phyloP scores from a whole-genome alignment of 2,797 vertebrate genomes.

The Pangasius krempfi region DNA sequence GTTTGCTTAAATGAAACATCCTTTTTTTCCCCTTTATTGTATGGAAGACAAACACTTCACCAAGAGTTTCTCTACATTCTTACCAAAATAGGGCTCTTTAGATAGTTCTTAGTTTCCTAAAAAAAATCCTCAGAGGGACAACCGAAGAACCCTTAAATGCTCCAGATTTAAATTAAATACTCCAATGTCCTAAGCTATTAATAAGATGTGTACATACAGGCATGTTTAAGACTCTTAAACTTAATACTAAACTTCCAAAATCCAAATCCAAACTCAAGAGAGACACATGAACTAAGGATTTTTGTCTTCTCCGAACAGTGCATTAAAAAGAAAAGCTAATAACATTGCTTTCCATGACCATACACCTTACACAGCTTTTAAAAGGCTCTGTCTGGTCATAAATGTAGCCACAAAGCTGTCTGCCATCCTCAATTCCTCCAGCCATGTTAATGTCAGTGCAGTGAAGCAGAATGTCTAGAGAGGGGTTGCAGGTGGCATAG shows the following conservation, averaged over 20 bases:
- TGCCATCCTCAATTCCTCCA: slow-evolving; percentile 54
- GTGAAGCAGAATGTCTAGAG: slow-evolving; percentile 46
- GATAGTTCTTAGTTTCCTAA: background rate
- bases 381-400: background rate
- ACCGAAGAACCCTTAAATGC: background rate
- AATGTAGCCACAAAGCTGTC: slow-evolving; percentile 40
- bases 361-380: background rate
- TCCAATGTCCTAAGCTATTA: background rate
- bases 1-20: background rate
- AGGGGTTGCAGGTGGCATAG: slow-evolving; percentile 58
- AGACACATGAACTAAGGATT: background rate
- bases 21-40: background rate
- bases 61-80: background rate
- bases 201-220: background rate
- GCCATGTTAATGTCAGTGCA: slow-evolving; percentile 41
- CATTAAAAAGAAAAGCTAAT: slow-evolving; percentile 5
- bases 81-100: background rate
- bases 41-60: background rate
- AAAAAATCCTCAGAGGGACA: background rate
- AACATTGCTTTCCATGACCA: background rate
- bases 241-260: background rate
- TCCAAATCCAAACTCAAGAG: background rate
- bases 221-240: background rate
- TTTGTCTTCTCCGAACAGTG: background rate
- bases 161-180: background rate